Evolutionary conservation across 2,888 invertebrate species (phyloP).

Genomic region (Nephrotoma guestfalica): DNA sequence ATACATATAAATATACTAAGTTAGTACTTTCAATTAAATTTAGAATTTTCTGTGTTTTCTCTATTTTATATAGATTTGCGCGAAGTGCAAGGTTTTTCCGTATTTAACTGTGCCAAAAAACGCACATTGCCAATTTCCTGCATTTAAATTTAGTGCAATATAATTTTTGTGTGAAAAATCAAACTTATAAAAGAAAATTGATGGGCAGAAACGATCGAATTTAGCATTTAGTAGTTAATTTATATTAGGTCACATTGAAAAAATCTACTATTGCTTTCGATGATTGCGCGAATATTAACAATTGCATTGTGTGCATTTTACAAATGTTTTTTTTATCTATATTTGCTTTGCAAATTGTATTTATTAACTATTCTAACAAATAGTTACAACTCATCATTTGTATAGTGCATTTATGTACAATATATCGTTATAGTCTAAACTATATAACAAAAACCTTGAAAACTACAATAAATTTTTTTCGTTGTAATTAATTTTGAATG

Average conservation of each 20-base stretch:
- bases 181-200: background rate
- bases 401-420: background rate
- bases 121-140: background rate
- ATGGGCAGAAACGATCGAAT: background rate
- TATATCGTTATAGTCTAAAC: background rate
- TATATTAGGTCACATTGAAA: slow-evolving; percentile 2
- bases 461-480: background rate
- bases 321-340: background rate
- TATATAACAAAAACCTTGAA: background rate
- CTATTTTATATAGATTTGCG: background rate
- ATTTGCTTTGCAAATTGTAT: background rate
- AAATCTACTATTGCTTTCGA: background rate
- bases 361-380: background rate
- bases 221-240: background rate
- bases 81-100: background rate
- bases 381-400: background rate
- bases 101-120: background rate
- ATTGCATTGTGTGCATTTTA: background rate
- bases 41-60: background rate
- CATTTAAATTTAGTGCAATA: background rate
- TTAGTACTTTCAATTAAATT: background rate
- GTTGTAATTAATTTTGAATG: slow-evolving; percentile 2
- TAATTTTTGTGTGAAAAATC: background rate
- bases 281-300: background rate
- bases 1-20: background rate